A percentile compares a stretch with the other conserved stretches of the same genome.
phyloP scores from a whole-genome alignment of 1,140 invertebrate species.

The Nomia melanderi region DNA sequence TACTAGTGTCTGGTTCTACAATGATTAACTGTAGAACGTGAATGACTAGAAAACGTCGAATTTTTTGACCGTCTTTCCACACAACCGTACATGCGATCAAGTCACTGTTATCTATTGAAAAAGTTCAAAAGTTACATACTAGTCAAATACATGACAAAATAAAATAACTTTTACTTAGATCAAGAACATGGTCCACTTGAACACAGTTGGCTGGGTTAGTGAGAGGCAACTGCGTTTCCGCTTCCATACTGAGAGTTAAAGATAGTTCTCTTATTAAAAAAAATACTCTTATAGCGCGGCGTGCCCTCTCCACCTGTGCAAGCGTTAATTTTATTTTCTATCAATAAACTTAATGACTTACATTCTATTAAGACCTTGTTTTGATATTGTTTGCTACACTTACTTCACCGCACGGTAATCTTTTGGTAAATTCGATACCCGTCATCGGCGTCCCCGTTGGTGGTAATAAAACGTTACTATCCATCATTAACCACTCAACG shows the following conservation, averaged over 20 bases:
- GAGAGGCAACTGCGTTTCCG: constrained; percentile 94
- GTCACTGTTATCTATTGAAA: constrained; percentile 95
- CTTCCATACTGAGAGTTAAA: constrained; percentile 89
- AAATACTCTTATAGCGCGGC: constrained; percentile 96
- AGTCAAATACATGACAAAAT: neutral
- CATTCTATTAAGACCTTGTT: neutral
- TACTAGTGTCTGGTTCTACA: constrained; percentile 96
- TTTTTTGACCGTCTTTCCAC: constrained; percentile 93
- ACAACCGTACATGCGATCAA: constrained; percentile 97
- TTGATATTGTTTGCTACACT: constrained; percentile 47
- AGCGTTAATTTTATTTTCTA: constrained; percentile 47
- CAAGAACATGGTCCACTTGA: constrained; percentile 94
- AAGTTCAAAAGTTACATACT: constrained; percentile 4
- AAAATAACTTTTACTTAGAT: constrained; percentile 89
- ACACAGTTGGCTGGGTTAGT: constrained; percentile 94
- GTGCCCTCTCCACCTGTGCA: constrained; percentile 92
- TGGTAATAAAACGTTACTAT: constrained; percentile 96
- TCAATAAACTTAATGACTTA: constrained; percentile 27
- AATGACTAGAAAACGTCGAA: constrained; percentile 96
- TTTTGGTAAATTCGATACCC: constrained; percentile 96
- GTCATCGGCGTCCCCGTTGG: constrained; percentile 98
- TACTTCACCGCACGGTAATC: constrained; percentile 97
- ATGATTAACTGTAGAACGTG: constrained; percentile 97
- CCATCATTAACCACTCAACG: constrained; percentile 96
- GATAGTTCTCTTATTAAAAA: constrained; percentile 94